A percentile compares a stretch with the other conserved stretches of the same genome.
These are phyloP conservation scores for Drosophila quadrilineata DNA, from an alignment of 1,140 invertebrate genomes.

Conservation along the genomic window DNA sequence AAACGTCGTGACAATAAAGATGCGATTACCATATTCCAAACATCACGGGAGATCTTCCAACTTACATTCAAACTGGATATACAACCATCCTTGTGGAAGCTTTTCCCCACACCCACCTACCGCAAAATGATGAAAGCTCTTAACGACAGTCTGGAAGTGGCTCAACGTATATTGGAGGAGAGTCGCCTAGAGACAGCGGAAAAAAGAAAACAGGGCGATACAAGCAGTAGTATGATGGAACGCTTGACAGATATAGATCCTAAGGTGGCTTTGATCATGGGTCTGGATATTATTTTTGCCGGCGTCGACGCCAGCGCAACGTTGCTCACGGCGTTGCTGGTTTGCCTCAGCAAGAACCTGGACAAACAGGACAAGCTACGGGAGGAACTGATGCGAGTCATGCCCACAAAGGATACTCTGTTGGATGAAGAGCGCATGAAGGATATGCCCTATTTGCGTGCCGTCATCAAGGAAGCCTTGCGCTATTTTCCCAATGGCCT, in stretches of 20 bases:
- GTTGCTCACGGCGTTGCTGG: conserved; percentile 32
- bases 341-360: conserved; percentile 82
- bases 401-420: conserved; percentile 69
- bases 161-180: conserved; percentile 42
- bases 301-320: conserved; percentile 85
- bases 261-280: conserved; percentile 84
- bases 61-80: conserved; percentile 83
- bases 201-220: conserved; percentile 20
- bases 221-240: conserved; percentile 82
- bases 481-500: conserved; percentile 92
- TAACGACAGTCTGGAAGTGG: conserved; percentile 47
- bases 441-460: conserved; percentile 82
- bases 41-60: conserved; percentile 12
- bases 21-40: conserved; percentile 13
- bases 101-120: conserved; percentile 83
- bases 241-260: conserved; percentile 84
- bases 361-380: conserved; percentile 82
- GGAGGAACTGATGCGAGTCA: conserved; percentile 81
- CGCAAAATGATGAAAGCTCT: conserved; percentile 82
- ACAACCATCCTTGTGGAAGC: conserved; percentile 85
- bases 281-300: conserved; percentile 87
- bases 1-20: conserved; percentile 37
- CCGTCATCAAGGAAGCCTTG: conserved; percentile 84
- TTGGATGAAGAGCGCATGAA: conserved; percentile 77
- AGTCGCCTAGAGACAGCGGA: conserved; percentile 21